A percentile compares a stretch with the other conserved stretches of the same genome.
phyloP scores from a whole-genome alignment of 2,888 invertebrate species.

The Thecocarcelia acutangulata region DNA sequence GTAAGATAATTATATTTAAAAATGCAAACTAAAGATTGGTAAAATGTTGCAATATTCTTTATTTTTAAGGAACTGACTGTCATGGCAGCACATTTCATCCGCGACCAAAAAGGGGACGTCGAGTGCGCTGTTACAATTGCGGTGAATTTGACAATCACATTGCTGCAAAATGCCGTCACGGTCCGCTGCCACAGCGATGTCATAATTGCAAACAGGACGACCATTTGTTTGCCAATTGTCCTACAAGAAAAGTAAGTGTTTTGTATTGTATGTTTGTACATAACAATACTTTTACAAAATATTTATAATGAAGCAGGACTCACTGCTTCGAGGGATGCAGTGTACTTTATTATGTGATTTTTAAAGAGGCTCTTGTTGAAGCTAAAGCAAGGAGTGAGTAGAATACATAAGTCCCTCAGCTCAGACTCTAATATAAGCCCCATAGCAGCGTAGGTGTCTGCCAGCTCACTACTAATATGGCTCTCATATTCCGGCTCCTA shows the following conservation, averaged over 20 bases:
- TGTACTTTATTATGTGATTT: too few relatives aligned
- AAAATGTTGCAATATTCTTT: not conserved
- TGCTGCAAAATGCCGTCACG: constrained; percentile 93
- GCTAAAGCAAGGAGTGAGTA: too few relatives aligned
- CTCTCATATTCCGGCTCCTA: too few relatives aligned
- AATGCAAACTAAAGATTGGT: not conserved
- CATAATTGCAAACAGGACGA: constrained; percentile 94
- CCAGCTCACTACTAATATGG: too few relatives aligned
- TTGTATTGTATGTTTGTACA: not conserved
- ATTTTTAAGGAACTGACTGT: constrained; percentile 85
- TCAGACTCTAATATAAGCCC: too few relatives aligned
- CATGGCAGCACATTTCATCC: constrained; percentile 91
- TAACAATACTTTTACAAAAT: too few relatives aligned
- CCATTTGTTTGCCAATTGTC: constrained; percentile 95
- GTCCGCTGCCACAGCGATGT: constrained; percentile 94
- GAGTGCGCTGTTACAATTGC: constrained; percentile 96
- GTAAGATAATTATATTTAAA: constrained; percentile 16
- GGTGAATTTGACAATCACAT: constrained; percentile 96
- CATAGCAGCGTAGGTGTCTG: too few relatives aligned
- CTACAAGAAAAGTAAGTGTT: constrained; percentile 82
- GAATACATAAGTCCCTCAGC: too few relatives aligned
- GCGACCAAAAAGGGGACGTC: constrained; percentile 89
- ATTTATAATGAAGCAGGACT: too few relatives aligned
- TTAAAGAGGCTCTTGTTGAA: too few relatives aligned
- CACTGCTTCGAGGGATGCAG: too few relatives aligned